Base-by-base conservation (phyloP, 1,140 invertebrate species). In the Orius insidiosus region DNA sequence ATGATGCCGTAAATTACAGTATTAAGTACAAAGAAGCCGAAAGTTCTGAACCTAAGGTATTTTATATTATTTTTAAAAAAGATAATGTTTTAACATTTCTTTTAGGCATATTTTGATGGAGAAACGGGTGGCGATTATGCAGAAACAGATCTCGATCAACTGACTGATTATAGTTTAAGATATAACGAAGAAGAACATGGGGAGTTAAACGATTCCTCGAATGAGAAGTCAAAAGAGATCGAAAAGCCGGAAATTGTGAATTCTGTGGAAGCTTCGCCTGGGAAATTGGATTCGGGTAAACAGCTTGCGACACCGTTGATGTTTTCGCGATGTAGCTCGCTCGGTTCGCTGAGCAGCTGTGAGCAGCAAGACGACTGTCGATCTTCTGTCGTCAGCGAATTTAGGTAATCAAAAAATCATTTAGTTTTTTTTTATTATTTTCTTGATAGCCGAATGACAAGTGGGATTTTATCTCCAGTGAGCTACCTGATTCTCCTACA, bases 401-500 rank as follows among this genome's bases (percentile, higher is more conserved):
- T 87, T 52, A n/a, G n/a, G n/a, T n/a, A n/a, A n/a, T n/a, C n/a
- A n/a, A n/a, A n/a, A n/a, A n/a, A n/a, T n/a, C n/a, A n/a, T n/a
- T n/a, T n/a, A n/a, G n/a, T n/a, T n/a, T n/a, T n/a, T n/a, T n/a
- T n/a, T n/a, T n/a, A n/a, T n/a, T n/a, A n/a, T n/a, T n/a, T n/a
- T n/a, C n/a, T n/a, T n/a, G n/a, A n/a, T n/a, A 93, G 89, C 66
- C 81, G 88, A 1, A 64, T 86, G 53, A 85, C 86, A 0, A 93
- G 87, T 57, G 86, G 86, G 18, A 75, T 85, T 10, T 80, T 95
- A 9, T 94, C 88, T 0, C 90, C 90, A 86, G 83, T 55, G 90
- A 95, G 60, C 68, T 95, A 24, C 90, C 90, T 1, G 90, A 94
- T 64, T 95, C 89, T 0, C 89, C 90, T 1, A 83, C 85, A 0